Percentiles rank a stretch among this genome's conserved stretches.
Conservation (phyloP, 2,797 vertebrate genomes). For the Epinephelus malabaricus region DNA sequence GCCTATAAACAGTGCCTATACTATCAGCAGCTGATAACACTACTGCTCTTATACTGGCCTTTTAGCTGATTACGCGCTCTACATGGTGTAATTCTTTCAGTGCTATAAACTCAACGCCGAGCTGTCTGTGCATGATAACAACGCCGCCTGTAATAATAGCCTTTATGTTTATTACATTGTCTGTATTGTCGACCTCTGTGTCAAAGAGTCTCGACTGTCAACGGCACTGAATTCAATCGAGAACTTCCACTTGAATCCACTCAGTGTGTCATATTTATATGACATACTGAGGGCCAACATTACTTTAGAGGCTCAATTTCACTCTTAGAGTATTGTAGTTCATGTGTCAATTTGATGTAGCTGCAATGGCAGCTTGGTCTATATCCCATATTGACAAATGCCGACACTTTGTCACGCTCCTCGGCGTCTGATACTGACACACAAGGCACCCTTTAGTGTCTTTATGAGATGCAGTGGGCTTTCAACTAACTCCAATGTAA, state of each 20-base stretch:
- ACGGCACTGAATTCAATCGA: background rate
- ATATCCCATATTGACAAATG: too few species aligned
- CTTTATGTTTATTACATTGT: conserved; percentile 30
- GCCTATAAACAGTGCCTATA: conserved; percentile 63
- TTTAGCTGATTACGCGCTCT: conserved; percentile 70
- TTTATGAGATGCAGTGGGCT: too few species aligned
- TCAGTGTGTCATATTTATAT: too few species aligned
- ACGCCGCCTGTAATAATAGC: conserved; percentile 33
- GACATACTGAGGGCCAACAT: background rate
- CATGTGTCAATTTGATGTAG: background rate
- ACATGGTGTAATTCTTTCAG: conserved; percentile 57
- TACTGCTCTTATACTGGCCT: conserved; percentile 55
- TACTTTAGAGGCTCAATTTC: background rate
- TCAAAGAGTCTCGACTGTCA: conserved; percentile 7
- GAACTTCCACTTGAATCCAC: background rate
- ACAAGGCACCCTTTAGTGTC: too few species aligned
- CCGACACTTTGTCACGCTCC: too few species aligned
- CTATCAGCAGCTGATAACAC: conserved; percentile 73
- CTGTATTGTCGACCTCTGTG: background rate
- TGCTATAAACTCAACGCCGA: conserved; percentile 48
- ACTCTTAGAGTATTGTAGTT: background rate
- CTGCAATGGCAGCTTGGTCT: background rate
- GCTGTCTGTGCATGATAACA: conserved; percentile 64
- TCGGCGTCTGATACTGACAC: too few species aligned
- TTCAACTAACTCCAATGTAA: too few species aligned